phyloP scores from a whole-genome alignment of 2,888 invertebrate species.

The Xestia xanthographa region DNA sequence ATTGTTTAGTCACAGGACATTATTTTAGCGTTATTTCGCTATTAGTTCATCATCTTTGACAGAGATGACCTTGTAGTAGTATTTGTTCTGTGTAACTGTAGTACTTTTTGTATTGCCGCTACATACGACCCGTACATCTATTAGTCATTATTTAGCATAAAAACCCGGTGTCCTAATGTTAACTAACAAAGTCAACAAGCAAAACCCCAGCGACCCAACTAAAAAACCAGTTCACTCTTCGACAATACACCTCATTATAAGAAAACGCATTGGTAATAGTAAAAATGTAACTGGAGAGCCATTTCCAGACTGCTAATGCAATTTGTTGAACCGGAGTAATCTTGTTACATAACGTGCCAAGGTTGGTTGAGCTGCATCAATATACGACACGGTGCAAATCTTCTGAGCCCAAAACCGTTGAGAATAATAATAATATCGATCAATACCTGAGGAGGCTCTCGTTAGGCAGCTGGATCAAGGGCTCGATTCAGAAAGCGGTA shows the following conservation, averaged over 20 bases:
- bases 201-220: background rate
- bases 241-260: conserved; percentile 13
- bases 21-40: background rate
- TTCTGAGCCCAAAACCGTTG: conserved; percentile 6
- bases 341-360: conserved; percentile 53
- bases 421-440: conserved; percentile 5
- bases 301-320: conserved; percentile 47
- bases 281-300: conserved; percentile 21
- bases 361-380: conserved; percentile 35
- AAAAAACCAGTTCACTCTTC: background rate
- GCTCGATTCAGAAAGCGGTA: too few relatives aligned
- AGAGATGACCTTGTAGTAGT: too few relatives aligned
- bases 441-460: too few relatives aligned
- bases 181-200: background rate
- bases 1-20: background rate
- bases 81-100: too few relatives aligned
- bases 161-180: background rate
- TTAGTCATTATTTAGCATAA: background rate
- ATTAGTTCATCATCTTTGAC: too few relatives aligned
- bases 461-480: too few relatives aligned
- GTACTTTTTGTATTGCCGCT: too few relatives aligned
- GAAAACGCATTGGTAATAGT: conserved; percentile 14
- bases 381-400: conserved; percentile 23
- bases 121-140: background rate
- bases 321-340: conserved; percentile 59